Evolutionary conservation across 2,113 vertebrate genomes (phyloP), one percentile per base, ranked within the genome.

Genomic region (Nipponia nippon): DNA sequence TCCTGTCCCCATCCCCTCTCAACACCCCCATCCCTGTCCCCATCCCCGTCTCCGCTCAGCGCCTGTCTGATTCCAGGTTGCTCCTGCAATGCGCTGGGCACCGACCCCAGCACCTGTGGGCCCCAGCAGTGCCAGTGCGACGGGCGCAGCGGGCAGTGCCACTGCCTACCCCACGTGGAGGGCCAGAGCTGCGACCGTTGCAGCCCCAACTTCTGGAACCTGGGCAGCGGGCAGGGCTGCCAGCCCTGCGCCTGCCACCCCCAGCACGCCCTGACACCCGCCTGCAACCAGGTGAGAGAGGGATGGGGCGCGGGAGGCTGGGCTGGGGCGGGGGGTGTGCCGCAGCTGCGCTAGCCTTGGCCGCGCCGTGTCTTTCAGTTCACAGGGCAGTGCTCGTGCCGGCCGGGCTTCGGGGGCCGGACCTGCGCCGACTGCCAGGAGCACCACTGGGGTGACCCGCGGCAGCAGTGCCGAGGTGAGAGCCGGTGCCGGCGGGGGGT

Each of bases 361-460:
- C 65, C 5, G 1, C 0, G 2, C 50, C 0, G 0, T 89, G 40
- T 71, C 53, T 89, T 38, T 87, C 95, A 99, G 99, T 99, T 99
- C 93, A 99, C 99, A 8, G 99, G 99, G 15, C 98, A 99, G 94
- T 99, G 99, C 96, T 99, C 98, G 6, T 99, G 99, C 79, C 99
- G 90, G n/a, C 97, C 98, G 0, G 99, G 99, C 69, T 99, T 99
- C 6, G 99, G 99, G 14, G 99, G 99, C 22, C 98, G 97, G 71
- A 99, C 98, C 38, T 99, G 99, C 87, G 97, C 98, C 0, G 98
- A 99, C 86, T 99, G 99, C 96, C 99, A 99, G 97, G 99, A 99
- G 90, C 99, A 99, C 80, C 99, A 98, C 97, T 99, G 99, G 99
- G 99, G 99, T 6, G 97, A 99, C 94, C 99, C 99, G 0, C 97